Percentiles rank a stretch among this genome's conserved stretches.
phyloP scores from a whole-genome alignment of 2,888 invertebrate species.

The Tetrapedia diversipes region DNA sequence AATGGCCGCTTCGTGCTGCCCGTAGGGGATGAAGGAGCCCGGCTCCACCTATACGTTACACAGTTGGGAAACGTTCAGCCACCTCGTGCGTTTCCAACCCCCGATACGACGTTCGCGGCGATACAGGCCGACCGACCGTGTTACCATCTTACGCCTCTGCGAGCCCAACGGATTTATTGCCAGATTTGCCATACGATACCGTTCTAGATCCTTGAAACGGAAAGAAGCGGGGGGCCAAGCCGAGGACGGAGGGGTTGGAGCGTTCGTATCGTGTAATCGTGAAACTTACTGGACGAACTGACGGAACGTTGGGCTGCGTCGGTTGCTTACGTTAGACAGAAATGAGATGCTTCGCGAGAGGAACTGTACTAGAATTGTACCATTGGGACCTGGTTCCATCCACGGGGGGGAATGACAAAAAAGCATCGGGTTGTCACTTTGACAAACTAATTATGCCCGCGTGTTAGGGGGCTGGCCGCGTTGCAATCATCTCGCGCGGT shows the following conservation, averaged over 20 bases:
- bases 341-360: constrained; percentile 8
- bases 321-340: neutral
- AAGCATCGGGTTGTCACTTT: constrained; percentile 49
- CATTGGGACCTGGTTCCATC: constrained; percentile 25
- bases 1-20: constrained; percentile 81
- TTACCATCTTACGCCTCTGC: constrained; percentile 54
- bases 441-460: constrained; percentile 52
- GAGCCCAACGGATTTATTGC: constrained; percentile 39
- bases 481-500: constrained; percentile 39
- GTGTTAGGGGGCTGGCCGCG: constrained; percentile 6
- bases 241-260: no score
- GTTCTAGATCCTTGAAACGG: neutral
- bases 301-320: neutral
- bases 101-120: constrained; percentile 59
- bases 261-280: constrained; percentile 2
- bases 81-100: constrained; percentile 64
- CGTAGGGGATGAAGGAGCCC: constrained; percentile 78
- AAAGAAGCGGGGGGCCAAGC: neutral
- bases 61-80: constrained; percentile 74
- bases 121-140: constrained; percentile 50
- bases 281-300: neutral
- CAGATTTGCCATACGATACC: constrained; percentile 7
- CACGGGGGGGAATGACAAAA: constrained; percentile 17
- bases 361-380: constrained; percentile 27
- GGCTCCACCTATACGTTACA: constrained; percentile 78